Base-by-base conservation (phyloP, 2,797 vertebrate genomes). In the Poeciliopsis paucimaculata region DNA sequence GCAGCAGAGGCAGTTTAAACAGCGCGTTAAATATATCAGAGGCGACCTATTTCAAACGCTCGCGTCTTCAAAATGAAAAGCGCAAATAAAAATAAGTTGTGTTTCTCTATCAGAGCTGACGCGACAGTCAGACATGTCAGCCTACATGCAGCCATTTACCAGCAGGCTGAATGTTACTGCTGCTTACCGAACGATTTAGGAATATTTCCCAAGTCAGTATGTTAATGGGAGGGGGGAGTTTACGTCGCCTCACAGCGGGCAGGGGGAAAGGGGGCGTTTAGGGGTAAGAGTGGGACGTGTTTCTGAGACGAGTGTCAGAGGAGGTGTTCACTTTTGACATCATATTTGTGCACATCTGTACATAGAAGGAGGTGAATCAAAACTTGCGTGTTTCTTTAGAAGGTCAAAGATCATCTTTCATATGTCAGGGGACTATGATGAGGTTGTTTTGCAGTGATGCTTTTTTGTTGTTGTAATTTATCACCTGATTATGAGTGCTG, bases 251-350 rank as follows among this genome's bases (percentile, higher is more conserved):
- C 73, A 72, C 11, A 23, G 60, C 79, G 76, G 78, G 28, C 77
- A 64, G 60, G 18, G 4, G 36, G 60, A 41, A 28, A 77, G 78
- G 28, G 78, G 71, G 75, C 39, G 46, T 12, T 79, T 34, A 86
- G 79, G 77, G 51, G 72, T 87, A 87, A 82, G 53, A 81, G 92
- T 94, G 75, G 90, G 89, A 84, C 49, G 90, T 70, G 82, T 90
- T 90, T 90, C 83, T 86, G 76, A 28, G 66, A 73, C 23, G 18
- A 26, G 12, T 23, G 87, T 85, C 16, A 87, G 86, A n/a, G 13
- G 77, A 31, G 82, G 45, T 72, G 20, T 55, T 12, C 23, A 79
- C 13, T n/a, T 79, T 0, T 91, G 82, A 91, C 84, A 72, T 85
- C 53, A 66, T 6, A 51, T 6, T 5, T 10, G 36, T 45, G 4